Conservation (phyloP, 2,797 vertebrate genomes). For the Jordanella pulchra region DNA sequence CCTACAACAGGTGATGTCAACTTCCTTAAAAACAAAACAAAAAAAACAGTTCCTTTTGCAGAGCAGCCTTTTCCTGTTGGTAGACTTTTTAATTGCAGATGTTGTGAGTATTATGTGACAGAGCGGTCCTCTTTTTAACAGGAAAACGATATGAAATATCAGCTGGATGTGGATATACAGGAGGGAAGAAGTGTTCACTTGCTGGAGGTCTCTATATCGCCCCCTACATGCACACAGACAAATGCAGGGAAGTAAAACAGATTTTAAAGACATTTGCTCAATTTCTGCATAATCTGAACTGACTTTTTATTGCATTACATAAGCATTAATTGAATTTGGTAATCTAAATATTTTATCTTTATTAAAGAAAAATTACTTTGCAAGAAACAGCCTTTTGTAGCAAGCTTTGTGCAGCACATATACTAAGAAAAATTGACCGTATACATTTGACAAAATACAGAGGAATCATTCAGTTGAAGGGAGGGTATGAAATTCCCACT, state of each 20-base stretch:
- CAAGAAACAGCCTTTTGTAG: neutral
- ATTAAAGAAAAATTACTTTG: neutral
- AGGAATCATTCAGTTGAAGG: neutral
- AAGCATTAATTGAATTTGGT: neutral
- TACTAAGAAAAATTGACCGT: neutral
- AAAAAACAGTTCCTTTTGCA: slow-evolving; percentile 12
- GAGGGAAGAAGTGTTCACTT: slow-evolving; percentile 23
- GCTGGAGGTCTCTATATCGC: slow-evolving; percentile 23
- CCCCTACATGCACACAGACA: slow-evolving; percentile 28
- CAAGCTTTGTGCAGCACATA: too few relatives aligned
- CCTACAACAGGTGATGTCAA: neutral
- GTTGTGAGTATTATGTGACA: neutral
- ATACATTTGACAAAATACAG: neutral
- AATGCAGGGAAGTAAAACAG: neutral
- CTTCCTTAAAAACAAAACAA: slow-evolving; percentile 9
- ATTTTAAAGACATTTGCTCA: neutral
- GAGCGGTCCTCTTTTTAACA: neutral
- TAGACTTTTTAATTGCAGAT: slow-evolving; percentile 16
- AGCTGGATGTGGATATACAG: slow-evolving; percentile 30
- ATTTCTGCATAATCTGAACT: neutral
- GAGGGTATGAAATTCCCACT: neutral
- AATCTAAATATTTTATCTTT: neutral
- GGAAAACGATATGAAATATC: slow-evolving; percentile 10
- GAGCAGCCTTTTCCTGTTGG: slow-evolving; percentile 19
- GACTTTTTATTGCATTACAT: too few relatives aligned